A percentile compares a stretch with the other conserved stretches of the same genome.
These are phyloP conservation scores for Pachyuromys duprasi DNA, from an alignment of 2,797 vertebrate genomes.

Conservation along the genomic window DNA sequence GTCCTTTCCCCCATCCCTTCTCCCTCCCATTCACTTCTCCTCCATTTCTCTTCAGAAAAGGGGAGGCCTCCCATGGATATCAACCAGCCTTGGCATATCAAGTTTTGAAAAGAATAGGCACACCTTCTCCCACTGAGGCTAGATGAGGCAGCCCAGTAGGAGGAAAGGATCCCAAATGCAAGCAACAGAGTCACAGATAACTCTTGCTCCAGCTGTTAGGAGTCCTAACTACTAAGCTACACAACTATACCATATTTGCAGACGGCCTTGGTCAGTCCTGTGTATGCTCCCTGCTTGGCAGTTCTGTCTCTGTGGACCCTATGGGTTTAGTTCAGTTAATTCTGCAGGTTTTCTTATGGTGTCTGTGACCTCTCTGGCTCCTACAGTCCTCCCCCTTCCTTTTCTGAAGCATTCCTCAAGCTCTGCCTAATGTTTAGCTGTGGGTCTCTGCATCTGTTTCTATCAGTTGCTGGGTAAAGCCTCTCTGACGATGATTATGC, in stretches of 20 bases:
- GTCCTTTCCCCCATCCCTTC: not conserved
- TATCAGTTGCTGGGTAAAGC: not conserved
- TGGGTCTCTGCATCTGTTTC: not conserved
- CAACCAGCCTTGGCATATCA: not conserved
- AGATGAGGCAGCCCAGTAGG: not conserved
- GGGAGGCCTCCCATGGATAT: not conserved
- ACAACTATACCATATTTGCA: not conserved
- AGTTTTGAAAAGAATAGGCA: not conserved
- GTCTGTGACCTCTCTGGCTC: not conserved
- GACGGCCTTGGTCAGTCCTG: not conserved
- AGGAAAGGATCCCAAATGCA: not conserved
- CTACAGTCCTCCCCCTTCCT: not conserved
- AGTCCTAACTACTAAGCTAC: not conserved
- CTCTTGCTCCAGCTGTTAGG: not conserved
- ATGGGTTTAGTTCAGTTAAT: not conserved
- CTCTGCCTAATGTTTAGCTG: not conserved
- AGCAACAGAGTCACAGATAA: not conserved
- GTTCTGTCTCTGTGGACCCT: not conserved
- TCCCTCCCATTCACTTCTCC: not conserved
- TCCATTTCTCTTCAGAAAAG: not conserved
- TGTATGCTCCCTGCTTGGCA: not conserved
- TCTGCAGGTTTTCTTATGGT: not conserved
- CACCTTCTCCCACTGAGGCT: not conserved
- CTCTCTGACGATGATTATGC: not conserved
- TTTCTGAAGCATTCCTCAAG: not conserved